Evolutionary conservation across 2,797 vertebrate species (phyloP), one percentile per base, ranked within the genome.

Genomic region (Clarias fuscus): DNA sequence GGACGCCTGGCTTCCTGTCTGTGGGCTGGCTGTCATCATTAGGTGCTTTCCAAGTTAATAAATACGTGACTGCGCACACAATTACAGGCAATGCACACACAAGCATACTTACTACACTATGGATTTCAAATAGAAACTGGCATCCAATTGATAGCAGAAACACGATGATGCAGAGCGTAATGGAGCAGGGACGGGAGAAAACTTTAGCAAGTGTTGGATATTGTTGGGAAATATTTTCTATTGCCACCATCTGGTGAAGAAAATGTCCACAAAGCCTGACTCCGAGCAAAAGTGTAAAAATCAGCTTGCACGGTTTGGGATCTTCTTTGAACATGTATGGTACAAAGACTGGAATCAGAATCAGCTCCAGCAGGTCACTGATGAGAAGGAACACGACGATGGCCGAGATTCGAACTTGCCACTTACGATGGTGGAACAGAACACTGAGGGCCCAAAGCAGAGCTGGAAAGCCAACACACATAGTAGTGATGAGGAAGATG

Each of bases 381-480:
- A 80, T 15, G 24, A 87, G 81, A 77, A 89, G 81, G 61, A 70
- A 73, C 33, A 81, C 3, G 37, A 58, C n/a, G 30, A 89, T 71
- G 27, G 0, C 7, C 18, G 84, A 86, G 65, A 81, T 61, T 18
- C 56, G 43, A 18, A 33, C 68, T 30, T 75, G 14, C 8, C 2
- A 56, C 27, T 83, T 80, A 14, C 3, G 37, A 14, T 70, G 65
- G 3, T 7, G 58, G 40, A 80, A n/a, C 18, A 86, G 10, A 40
- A 37, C 8, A 7, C 14, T 4, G 18, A 87, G 24, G 40, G 76
- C 72, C 85, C 82, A 89, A 30, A 82, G 15, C 43, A 86, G 61
- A 84, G 61, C 27, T 10, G 86, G 84, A 20, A 82, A n/a, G 1
- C 84, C 88, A 17, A 22, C 80, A 80, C 56, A 85, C 33, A 84